Base-by-base conservation (phyloP, 2,888 invertebrate genomes). In the Sabatieria punctata region DNA sequence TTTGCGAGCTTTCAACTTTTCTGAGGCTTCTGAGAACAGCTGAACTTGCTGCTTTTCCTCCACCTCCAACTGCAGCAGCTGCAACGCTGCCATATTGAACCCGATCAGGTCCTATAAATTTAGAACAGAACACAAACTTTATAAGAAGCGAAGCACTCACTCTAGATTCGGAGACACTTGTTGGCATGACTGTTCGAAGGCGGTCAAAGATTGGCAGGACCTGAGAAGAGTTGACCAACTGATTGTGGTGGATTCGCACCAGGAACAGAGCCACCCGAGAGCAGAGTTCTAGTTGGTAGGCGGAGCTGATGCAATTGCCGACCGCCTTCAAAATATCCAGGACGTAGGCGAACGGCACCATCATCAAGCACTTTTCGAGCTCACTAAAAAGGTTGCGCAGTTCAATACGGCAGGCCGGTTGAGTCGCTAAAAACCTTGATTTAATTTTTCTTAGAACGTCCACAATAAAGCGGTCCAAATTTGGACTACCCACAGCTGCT, bases 291-390 rank as follows among this genome's bases (percentile, higher is more conserved):
- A 77, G 73, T 48, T 72, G 69, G 65, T 80, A 79, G 27, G 78
- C 77, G 50, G 76, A 73, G 39, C 73, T 71, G 11, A 86, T 70
- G 46, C 89, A 71, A 4, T 69, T 63, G 0, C 81, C 78, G 50
- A 91, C 67, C 58, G 78, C 71, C 48, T 76, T 73, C 1, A 95
- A 71, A 41, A 93, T 71, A 43, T 82, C 79, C 59, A 80, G 77
- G 1, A 85, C 84, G 44, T 78, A 75, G 43, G 78, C 74, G 63
- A 88, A 84, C 1, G 91, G 86, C 38, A 95, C 68, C 13, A 89
- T 71, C 1, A 91, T 69, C 1, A 95, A 71, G 0, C 86, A 77
- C 68, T 89, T 86, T 67, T 93, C 88, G 50, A 95, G 68, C 62
- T 93, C 89, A 63, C 91, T 85, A 68, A 4, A 73, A 70, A 35